Base-by-base conservation (phyloP, 2,797 vertebrate species). In the Cheirogaleus major region DNA sequence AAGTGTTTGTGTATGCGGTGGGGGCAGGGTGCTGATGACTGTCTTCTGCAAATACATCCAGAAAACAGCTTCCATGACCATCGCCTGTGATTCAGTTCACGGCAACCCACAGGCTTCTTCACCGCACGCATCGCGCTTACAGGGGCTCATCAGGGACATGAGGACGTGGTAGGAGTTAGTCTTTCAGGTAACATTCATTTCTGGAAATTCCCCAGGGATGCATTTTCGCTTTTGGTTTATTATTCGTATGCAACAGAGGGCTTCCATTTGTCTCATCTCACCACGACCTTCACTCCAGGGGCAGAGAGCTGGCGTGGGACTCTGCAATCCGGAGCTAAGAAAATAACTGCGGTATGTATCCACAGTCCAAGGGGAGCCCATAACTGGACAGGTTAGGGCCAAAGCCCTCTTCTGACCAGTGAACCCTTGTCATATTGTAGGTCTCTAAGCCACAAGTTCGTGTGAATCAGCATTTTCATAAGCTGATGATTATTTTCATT, bases 131-230 rank as follows among this genome's bases (percentile, higher is more conserved):
- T 25, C n/a, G 25, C 1, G 1, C 45, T 86, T 76, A 9, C 3
- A 7, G 35, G 22, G 48, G 14, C 12, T 67, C 25, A 59, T 57
- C 14, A 30, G 65, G 23, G n/a, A 23, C 18, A 23, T 30, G 7
- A 69, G 11, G 25, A 61, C 1, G 0, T 3, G 0, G n/a, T 1
- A 50, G 38, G 14, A 57, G 20, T 76, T 48, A 7, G 41, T n/a
- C 27, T 70, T 75, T 25, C 61, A 27, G 5, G 4, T 41, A 13
- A 8, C 15, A 55, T 0, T 45, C 43, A 50, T 65, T 48, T 63
- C 27, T 78, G 27, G 32, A 70, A n/a, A 81, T 38, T 73, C 61
- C 7, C 5, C 35, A 50, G 17, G 11, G 61, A 35, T 25, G 10
- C 6, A 35, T 5, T 35, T 45, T 55, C 41, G 20, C 10, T 41